Evolutionary conservation across 2,113 vertebrate genomes (phyloP), one percentile per base, ranked within the genome.

Genomic region (Periophthalmus modestus): DNA sequence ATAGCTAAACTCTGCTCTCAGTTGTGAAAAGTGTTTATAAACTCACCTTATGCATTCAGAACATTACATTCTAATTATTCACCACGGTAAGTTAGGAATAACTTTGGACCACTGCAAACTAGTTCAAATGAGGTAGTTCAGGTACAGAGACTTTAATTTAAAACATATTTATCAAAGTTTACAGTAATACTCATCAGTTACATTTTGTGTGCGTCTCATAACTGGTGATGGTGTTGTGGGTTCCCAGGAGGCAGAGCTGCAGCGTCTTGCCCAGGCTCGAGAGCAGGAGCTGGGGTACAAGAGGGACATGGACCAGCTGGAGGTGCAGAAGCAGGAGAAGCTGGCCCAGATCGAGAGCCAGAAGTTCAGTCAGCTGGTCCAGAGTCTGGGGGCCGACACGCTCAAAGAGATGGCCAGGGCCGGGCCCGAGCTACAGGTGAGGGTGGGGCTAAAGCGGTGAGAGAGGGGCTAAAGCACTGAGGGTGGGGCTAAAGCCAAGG

Each of bases 371-470:
- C 69, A 93, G 50, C 86, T 95, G 89, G 92, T 94, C 0, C 77
- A 86, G 1, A 90, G 92, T 18, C 81, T 96, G 72, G 96, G 96
- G 9, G 83, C 91, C 0, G 85, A 87, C 4, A 96, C 95, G 11
- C 89, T 96, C 76, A 90, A 78, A 23, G 95, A 95, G 74, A 94
- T 97, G 3, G 95, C 96, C 2, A 66, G 94, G 69, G 95, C 96
- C 0, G 96, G 96, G 0, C 95, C 95, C 0, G 96, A 96, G 85
- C 90, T 96, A 67, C 96, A 97, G 95, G 96, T 97, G 87, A 36
- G 59, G 4, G 24, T 0, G 9, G n/a, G 55, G n/a, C 21, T 10
- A 0, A 5, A 6, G 21, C 2, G 90, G 87, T 7, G 16, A 19
- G 52, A 7, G 9, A 72, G 95, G 70, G 80, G 92, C 0, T 75